Percentiles rank a stretch among this genome's conserved stretches.
Conservation (phyloP, 2,888 invertebrate genomes). For the Pyrrhosoma nymphula region DNA sequence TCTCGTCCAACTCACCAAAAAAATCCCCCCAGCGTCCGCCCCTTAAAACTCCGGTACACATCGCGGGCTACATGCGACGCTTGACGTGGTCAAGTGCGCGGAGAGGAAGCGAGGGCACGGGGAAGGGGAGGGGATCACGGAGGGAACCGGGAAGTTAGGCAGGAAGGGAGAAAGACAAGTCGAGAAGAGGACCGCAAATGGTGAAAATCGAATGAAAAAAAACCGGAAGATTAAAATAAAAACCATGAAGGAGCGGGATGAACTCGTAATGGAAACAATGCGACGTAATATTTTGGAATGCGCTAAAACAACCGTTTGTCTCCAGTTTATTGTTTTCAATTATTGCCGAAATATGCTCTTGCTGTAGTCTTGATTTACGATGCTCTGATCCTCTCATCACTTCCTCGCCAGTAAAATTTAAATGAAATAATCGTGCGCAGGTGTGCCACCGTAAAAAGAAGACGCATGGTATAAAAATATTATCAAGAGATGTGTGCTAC, state of each 20-base stretch:
- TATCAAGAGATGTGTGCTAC: not conserved
- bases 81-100: constrained; percentile 56
- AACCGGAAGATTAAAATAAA: not conserved
- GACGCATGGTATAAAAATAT: not conserved
- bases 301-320: not conserved
- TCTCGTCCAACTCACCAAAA: not conserved
- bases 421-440: not conserved
- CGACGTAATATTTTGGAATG: not conserved
- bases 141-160: too few species aligned
- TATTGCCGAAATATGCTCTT: not conserved
- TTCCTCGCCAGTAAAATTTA: not conserved
- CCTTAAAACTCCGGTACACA: constrained; percentile 52
- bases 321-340: not conserved
- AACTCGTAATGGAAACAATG: not conserved
- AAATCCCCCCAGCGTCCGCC: not conserved
- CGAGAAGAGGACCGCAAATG: not conserved
- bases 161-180: not conserved
- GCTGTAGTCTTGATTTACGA: too few species aligned
- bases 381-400: not conserved
- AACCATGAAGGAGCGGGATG: not conserved
- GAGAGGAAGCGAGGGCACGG: not conserved
- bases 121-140: not conserved
- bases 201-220: not conserved
- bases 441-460: not conserved
- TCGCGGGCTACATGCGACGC: constrained; percentile 47